Conservation (phyloP, 2,888 invertebrate genomes). For the Epistrophe grossulariae region DNA sequence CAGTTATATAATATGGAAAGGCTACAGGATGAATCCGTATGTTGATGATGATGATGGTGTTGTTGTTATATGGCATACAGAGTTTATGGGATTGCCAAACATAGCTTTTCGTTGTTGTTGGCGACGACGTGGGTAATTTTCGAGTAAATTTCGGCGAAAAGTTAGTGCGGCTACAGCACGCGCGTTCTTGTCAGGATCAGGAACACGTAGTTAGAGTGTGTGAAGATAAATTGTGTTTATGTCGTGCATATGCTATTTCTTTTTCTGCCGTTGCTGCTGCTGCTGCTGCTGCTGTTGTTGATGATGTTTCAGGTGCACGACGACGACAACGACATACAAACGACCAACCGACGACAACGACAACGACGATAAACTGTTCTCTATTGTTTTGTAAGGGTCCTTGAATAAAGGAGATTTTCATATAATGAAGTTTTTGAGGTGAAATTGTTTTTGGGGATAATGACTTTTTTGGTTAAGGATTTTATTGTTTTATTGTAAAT, state of each 20-base stretch:
- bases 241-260: slow-evolving; percentile 61
- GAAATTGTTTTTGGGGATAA: slow-evolving; percentile 67
- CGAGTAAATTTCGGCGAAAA: slow-evolving; percentile 71
- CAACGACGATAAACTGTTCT: slow-evolving; percentile 14
- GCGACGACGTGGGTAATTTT: slow-evolving; percentile 69
- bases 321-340: not conserved
- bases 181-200: slow-evolving; percentile 30
- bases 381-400: slow-evolving; percentile 21
- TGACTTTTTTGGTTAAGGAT: slow-evolving; percentile 46
- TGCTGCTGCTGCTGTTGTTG: slow-evolving; percentile 10
- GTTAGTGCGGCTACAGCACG: slow-evolving; percentile 54
- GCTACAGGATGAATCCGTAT: slow-evolving; percentile 4
- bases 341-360: not conserved
- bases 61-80: slow-evolving; percentile 29
- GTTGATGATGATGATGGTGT: not conserved
- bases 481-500: slow-evolving; percentile 50
- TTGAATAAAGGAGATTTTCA: slow-evolving; percentile 27
- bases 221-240: slow-evolving; percentile 67
- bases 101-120: slow-evolving; percentile 58
- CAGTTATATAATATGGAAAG: not conserved
- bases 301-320: slow-evolving; percentile 32
- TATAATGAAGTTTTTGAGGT: slow-evolving; percentile 51
- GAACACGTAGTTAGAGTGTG: slow-evolving; percentile 45
- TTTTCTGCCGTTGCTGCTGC: slow-evolving; percentile 2
- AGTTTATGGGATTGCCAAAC: slow-evolving; percentile 65